Evolutionary conservation across 2,888 invertebrate genomes (phyloP).

Genomic region (Mechanitis mazaeus): DNA sequence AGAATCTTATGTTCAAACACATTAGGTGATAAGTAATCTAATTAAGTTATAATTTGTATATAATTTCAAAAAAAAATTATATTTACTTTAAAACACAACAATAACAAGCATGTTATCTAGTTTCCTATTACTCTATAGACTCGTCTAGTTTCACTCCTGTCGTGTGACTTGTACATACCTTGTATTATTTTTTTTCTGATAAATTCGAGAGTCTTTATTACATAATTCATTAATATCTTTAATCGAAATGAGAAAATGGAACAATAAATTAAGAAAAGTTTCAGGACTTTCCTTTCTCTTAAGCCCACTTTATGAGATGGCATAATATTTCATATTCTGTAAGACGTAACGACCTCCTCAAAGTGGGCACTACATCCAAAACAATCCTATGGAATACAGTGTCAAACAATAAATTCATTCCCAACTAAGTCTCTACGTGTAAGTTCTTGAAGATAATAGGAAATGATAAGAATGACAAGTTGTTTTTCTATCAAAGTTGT

Average conservation of each 20-base stretch:
- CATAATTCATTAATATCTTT: neutral
- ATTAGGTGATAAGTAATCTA: too few species aligned
- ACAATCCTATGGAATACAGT: slow-evolving; percentile 41
- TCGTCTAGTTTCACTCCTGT: too few species aligned
- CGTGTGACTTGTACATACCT: too few species aligned
- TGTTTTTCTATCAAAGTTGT: too few species aligned
- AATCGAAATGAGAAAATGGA: slow-evolving; percentile 6
- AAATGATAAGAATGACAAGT: slow-evolving; percentile 3
- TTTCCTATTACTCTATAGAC: too few species aligned
- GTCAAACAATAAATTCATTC: slow-evolving; percentile 60
- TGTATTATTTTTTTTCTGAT: too few species aligned
- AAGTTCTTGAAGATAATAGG: slow-evolving; percentile 16
- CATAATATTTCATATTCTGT: slow-evolving; percentile 26
- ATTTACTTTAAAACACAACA: too few species aligned
- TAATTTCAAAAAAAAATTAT: too few species aligned
- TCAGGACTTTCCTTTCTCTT: neutral
- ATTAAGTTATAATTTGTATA: too few species aligned
- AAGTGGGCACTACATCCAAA: slow-evolving; percentile 24
- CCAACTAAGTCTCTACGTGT: slow-evolving; percentile 32
- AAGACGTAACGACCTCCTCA: slow-evolving; percentile 27
- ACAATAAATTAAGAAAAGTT: slow-evolving; percentile 6
- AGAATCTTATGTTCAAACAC: too few species aligned
- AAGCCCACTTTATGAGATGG: slow-evolving; percentile 8
- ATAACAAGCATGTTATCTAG: too few species aligned
- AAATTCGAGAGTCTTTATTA: too few species aligned